Evolutionary conservation across 2,113 vertebrate genomes (phyloP).

Genomic region (Paracanthobrama guichenoti): DNA sequence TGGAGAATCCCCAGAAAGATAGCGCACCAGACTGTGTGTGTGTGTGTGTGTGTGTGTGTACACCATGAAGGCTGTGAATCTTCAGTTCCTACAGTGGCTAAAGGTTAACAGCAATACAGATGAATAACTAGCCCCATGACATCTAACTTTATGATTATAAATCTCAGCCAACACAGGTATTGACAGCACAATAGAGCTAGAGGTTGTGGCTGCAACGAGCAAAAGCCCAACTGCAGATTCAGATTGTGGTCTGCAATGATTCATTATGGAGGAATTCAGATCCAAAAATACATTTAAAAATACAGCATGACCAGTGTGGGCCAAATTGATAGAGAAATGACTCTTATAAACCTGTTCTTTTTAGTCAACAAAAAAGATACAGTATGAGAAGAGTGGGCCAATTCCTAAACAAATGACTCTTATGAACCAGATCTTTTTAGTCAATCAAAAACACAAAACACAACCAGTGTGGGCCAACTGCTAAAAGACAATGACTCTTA

Average conservation of each 20-base stretch:
- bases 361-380: background rate
- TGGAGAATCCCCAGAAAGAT: no score
- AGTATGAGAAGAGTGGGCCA: background rate
- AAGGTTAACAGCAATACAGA: slow-evolving; percentile 38
- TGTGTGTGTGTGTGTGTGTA: background rate
- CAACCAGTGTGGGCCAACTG: no score
- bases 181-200: background rate
- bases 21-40: no score
- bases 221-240: slow-evolving; percentile 6
- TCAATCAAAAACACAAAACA: background rate
- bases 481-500: background rate
- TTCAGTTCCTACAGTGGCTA: slow-evolving; percentile 1
- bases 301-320: background rate
- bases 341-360: background rate
- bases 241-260: slow-evolving; percentile 24
- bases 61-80: slow-evolving; percentile 17
- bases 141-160: slow-evolving; percentile 34
- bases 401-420: background rate
- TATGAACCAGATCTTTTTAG: background rate
- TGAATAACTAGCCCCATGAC: slow-evolving; percentile 34
- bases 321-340: background rate
- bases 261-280: background rate
- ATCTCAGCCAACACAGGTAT: slow-evolving; percentile 12
- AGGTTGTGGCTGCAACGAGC: background rate
- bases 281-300: no score